Percentiles rank a stretch among this genome's conserved stretches.
These are phyloP conservation scores for Amia ocellicauda DNA, from an alignment of 2,113 vertebrate species.

Conservation along the genomic window DNA sequence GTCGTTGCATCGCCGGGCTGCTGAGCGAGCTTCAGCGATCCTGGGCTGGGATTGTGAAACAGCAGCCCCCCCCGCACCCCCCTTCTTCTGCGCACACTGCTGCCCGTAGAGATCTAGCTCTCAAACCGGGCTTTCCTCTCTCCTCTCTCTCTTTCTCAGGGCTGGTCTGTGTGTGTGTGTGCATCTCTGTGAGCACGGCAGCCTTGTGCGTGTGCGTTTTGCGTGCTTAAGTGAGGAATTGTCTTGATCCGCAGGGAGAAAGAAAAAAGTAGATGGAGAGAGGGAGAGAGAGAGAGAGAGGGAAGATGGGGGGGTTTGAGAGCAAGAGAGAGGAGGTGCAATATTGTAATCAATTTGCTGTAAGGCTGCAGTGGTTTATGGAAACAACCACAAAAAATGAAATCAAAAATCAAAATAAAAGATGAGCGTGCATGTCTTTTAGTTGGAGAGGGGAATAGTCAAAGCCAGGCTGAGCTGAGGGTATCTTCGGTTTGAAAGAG, in stretches of 20 bases:
- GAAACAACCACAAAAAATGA: too few species aligned
- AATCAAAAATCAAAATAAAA: too few species aligned
- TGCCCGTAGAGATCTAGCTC: too few species aligned
- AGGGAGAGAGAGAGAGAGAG: background rate
- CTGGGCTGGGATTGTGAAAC: background rate
- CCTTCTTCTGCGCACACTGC: background rate
- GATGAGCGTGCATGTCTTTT: too few species aligned
- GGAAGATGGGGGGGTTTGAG: background rate
- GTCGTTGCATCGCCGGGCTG: constrained; percentile 6
- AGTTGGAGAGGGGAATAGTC: too few species aligned
- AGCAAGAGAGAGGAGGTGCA: background rate
- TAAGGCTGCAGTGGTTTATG: too few species aligned
- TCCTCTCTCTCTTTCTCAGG: background rate
- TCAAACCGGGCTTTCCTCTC: constrained; percentile 6
- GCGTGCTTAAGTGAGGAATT: constrained; percentile 13
- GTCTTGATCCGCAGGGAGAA: constrained; percentile 5
- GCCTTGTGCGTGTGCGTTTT: constrained; percentile 9
- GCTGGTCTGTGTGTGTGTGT: background rate
- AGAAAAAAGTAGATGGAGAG: background rate
- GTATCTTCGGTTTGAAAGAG: too few species aligned
- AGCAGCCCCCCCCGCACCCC: background rate
- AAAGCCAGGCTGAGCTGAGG: too few species aligned
- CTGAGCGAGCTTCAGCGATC: background rate
- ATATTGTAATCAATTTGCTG: too few species aligned
- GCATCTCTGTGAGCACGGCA: too few species aligned